A percentile compares a stretch with the other conserved stretches of the same genome.
Evolutionary conservation across 2,888 invertebrate genomes (phyloP).

Genomic region (Pachliopta kotzebuea): DNA sequence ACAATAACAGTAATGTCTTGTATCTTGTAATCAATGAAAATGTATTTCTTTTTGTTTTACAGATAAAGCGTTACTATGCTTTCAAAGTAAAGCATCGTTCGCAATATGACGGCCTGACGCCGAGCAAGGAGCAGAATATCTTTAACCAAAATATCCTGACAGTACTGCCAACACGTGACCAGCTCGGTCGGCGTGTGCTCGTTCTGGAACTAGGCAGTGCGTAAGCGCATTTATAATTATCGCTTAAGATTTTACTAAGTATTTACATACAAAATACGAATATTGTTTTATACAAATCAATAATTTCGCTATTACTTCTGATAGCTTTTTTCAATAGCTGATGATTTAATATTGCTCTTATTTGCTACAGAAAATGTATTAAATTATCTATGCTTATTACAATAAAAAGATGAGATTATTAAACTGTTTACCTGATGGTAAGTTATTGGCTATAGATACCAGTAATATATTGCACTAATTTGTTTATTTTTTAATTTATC

Average conservation of each 20-base stretch:
- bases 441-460: no score
- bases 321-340: no score
- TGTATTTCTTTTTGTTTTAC: conserved; percentile 40
- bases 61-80: conserved; percentile 90
- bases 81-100: conserved; percentile 89
- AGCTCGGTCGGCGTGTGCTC: conserved; percentile 87
- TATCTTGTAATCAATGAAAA: not conserved
- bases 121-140: conserved; percentile 87
- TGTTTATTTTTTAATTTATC: no score
- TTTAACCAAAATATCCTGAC: conserved; percentile 89
- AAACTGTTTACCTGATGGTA: no score
- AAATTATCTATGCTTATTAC: no score
- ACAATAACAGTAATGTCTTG: not conserved
- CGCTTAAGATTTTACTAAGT: not conserved
- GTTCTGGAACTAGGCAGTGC: conserved; percentile 91
- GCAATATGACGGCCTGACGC: conserved; percentile 85
- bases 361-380: no score
- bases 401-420: no score
- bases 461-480: no score
- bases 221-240: conserved; percentile 41
- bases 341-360: no score
- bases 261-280: no score
- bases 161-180: conserved; percentile 89
- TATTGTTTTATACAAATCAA: no score
- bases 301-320: no score